phyloP scores from a whole-genome alignment of 2,888 invertebrate genomes.

The Oegoconia quadripuncta region DNA sequence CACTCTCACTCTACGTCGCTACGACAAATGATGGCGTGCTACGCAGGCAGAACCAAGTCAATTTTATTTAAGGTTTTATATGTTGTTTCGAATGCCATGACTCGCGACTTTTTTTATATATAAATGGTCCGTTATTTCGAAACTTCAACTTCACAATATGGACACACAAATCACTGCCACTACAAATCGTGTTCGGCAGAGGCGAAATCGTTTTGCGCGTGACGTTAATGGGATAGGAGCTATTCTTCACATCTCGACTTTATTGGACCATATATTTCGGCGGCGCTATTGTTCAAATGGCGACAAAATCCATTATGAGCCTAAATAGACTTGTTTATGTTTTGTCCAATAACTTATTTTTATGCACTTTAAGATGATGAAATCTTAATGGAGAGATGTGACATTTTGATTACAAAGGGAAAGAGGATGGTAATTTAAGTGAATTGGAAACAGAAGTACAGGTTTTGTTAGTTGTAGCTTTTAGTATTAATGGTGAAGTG shows the following conservation, averaged over 20 bases:
- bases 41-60: no score
- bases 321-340: conserved; percentile 13
- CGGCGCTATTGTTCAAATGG: conserved; percentile 34
- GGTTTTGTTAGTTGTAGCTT: no score
- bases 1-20: no score
- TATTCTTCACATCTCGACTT: conserved; percentile 63
- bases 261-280: conserved; percentile 59
- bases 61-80: no score
- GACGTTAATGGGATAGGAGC: conserved; percentile 66
- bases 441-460: no score
- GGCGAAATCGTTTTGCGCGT: conserved; percentile 54
- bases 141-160: conserved; percentile 46
- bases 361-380: background rate
- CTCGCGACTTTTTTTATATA: no score
- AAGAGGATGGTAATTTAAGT: no score
- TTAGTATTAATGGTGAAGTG: no score
- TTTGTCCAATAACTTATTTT: background rate
- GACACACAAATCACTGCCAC: conserved; percentile 56
- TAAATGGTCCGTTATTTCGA: conserved; percentile 36
- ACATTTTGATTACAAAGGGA: no score
- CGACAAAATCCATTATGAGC: conserved; percentile 24
- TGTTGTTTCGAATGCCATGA: no score
- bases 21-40: no score
- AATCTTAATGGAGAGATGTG: no score
- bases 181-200: conserved; percentile 54